Percentiles rank a stretch among this genome's conserved stretches.
Evolutionary conservation across 2,888 invertebrate genomes (phyloP).

Genomic region (Apotomis turbidana): DNA sequence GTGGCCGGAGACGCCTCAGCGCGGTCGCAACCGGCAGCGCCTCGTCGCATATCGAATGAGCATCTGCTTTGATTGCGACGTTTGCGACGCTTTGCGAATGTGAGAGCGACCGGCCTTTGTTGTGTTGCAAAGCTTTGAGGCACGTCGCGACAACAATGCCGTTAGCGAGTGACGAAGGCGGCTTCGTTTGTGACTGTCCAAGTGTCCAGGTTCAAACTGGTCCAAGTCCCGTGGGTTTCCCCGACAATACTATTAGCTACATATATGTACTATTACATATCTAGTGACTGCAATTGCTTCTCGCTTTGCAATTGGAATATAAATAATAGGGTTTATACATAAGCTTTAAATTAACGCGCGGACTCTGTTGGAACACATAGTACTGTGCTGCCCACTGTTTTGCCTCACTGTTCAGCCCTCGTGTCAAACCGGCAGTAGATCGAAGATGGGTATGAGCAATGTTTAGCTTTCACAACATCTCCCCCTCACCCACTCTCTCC

Average conservation of each 20-base stretch:
- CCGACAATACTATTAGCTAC: background rate
- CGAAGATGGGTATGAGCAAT: constrained; percentile 5
- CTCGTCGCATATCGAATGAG: constrained; percentile 19
- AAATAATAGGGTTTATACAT: no score
- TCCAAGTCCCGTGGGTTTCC: background rate
- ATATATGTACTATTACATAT: background rate
- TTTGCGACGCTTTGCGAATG: constrained; percentile 11
- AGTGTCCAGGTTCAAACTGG: background rate
- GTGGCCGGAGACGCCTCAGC: no score
- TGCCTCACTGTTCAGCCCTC: no score
- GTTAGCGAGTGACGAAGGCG: background rate
- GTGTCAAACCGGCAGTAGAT: background rate
- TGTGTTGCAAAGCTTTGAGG: background rate
- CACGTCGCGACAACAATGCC: background rate
- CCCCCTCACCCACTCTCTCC: background rate
- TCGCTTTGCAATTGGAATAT: no score
- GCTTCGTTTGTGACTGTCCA: background rate
- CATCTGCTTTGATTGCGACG: constrained; percentile 19
- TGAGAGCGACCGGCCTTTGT: constrained; percentile 10
- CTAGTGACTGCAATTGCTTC: background rate
- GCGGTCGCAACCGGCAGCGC: no score
- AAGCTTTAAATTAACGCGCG: no score
- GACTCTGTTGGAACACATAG: no score
- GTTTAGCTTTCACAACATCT: background rate
- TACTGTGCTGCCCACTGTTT: no score